phyloP scores from a whole-genome alignment of 2,888 invertebrate genomes.

The Parthenolecanium corni region DNA sequence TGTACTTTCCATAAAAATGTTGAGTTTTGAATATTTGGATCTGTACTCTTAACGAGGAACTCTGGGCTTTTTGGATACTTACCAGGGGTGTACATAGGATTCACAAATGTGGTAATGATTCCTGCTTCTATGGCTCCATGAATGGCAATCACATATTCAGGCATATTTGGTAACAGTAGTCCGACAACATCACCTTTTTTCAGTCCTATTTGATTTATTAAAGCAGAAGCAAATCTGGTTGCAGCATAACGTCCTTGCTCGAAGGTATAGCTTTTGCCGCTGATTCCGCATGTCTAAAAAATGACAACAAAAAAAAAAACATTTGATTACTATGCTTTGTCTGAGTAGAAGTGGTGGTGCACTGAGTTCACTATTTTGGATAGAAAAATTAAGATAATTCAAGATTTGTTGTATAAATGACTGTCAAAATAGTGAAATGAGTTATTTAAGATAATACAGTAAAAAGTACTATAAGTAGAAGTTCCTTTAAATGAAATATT shows the following conservation, averaged over 20 bases:
- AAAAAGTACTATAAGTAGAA: no score
- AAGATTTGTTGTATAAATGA: no score
- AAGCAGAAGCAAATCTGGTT: slow-evolving; percentile 47
- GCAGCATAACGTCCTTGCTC: slow-evolving; percentile 32
- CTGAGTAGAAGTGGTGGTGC: no score
- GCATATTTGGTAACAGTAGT: slow-evolving; percentile 56
- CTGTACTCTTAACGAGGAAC: no score
- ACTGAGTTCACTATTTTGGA: no score
- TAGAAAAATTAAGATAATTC: no score
- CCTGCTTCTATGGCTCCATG: slow-evolving; percentile 56
- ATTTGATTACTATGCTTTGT: no score
- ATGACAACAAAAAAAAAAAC: neutral
- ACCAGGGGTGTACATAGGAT: slow-evolving; percentile 58
- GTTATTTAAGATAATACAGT: no score
- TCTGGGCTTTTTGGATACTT: slow-evolving; percentile 31
- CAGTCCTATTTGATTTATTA: slow-evolving; percentile 46
- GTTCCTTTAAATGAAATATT: no score
- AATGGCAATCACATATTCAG: slow-evolving; percentile 54
- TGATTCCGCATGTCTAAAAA: slow-evolving; percentile 53
- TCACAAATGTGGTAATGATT: slow-evolving; percentile 54
- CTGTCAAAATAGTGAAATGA: no score
- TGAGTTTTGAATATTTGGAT: no score
- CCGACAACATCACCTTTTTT: slow-evolving; percentile 53
- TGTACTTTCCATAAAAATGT: no score
- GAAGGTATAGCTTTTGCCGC: slow-evolving; percentile 54